phyloP scores from a whole-genome alignment of 2,797 vertebrate species.

The Parauchenoglanis punctatus region DNA sequence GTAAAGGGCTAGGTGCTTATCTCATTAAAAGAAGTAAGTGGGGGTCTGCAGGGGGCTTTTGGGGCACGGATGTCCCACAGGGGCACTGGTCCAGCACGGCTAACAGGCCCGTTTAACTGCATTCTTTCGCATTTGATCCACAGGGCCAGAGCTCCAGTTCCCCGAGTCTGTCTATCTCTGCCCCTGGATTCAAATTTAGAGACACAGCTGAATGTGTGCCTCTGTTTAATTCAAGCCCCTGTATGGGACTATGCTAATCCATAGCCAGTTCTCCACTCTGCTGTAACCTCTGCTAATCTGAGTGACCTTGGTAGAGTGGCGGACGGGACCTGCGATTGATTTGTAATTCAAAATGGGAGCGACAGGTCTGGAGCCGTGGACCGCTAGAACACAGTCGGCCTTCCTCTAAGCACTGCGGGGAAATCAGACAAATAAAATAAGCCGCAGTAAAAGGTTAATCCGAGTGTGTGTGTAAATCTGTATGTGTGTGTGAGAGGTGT shows the following conservation, averaged over 20 bases:
- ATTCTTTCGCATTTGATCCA: slow-evolving; percentile 80
- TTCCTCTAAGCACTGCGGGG: slow-evolving; percentile 54
- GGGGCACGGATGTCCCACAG: slow-evolving; percentile 79
- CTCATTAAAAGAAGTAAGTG: slow-evolving; percentile 87
- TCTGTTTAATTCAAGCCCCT: slow-evolving; percentile 84
- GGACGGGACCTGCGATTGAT: slow-evolving; percentile 80
- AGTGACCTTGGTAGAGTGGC: slow-evolving; percentile 85
- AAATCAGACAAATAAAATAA: slow-evolving; percentile 57
- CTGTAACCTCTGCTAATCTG: slow-evolving; percentile 92
- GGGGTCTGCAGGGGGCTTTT: slow-evolving; percentile 86
- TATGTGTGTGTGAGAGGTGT: slow-evolving; percentile 20
- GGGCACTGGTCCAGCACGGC: slow-evolving; percentile 63
- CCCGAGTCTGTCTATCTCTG: slow-evolving; percentile 78
- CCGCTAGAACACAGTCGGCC: slow-evolving; percentile 5
- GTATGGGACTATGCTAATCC: slow-evolving; percentile 91
- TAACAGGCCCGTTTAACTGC: slow-evolving; percentile 71
- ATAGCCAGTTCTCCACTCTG: slow-evolving; percentile 57
- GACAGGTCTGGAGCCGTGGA: slow-evolving; percentile 72
- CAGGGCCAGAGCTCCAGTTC: slow-evolving; percentile 79
- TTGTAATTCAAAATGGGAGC: slow-evolving; percentile 89
- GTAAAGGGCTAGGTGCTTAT: slow-evolving; percentile 87
- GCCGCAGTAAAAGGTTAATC: slow-evolving; percentile 53
- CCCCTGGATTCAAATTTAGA: slow-evolving; percentile 86
- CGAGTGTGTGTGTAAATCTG: slow-evolving; percentile 42
- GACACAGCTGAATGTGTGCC: slow-evolving; percentile 67